These are phyloP conservation scores for Stichodactyla mertensii DNA, from an alignment of 64 coral and sea anemone species.

Conservation along the genomic window DNA sequence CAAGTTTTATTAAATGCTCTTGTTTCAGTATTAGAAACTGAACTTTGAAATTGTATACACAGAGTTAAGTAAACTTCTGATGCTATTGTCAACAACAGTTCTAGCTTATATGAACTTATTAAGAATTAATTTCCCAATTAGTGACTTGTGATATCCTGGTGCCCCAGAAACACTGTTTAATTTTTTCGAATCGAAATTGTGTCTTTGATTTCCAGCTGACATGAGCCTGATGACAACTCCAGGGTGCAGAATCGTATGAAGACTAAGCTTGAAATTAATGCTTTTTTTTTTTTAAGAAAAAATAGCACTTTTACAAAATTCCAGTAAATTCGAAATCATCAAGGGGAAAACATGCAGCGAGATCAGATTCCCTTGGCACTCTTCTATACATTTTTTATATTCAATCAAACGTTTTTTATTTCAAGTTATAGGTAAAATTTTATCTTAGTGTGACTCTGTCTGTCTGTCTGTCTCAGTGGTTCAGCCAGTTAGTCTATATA, in stretches of 20 bases:
- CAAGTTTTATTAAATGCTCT: neutral
- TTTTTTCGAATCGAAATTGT: neutral
- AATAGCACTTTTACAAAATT: neutral
- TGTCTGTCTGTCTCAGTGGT: neutral
- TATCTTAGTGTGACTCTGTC: neutral
- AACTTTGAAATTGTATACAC: constrained; percentile 21
- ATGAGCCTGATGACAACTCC: neutral
- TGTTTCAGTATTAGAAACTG: neutral
- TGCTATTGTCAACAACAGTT: constrained; percentile 8
- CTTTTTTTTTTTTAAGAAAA: neutral
- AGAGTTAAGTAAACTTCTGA: neutral
- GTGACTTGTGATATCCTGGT: neutral
- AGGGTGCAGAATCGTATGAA: neutral
- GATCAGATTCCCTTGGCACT: too few species aligned
- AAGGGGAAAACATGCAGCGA: neutral
- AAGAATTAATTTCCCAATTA: constrained; percentile 23
- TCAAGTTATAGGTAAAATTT: neutral
- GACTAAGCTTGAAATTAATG: neutral
- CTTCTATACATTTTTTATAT: neutral
- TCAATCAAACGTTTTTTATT: neutral
- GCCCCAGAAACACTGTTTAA: neutral
- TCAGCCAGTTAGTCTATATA: neutral
- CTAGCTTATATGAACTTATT: constrained; percentile 2
- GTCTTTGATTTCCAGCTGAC: neutral
- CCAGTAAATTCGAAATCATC: neutral